Percentiles rank a stretch among this genome's conserved stretches.
Conservation (phyloP, 2,113 vertebrate species). For the Alaudala cheleensis region DNA sequence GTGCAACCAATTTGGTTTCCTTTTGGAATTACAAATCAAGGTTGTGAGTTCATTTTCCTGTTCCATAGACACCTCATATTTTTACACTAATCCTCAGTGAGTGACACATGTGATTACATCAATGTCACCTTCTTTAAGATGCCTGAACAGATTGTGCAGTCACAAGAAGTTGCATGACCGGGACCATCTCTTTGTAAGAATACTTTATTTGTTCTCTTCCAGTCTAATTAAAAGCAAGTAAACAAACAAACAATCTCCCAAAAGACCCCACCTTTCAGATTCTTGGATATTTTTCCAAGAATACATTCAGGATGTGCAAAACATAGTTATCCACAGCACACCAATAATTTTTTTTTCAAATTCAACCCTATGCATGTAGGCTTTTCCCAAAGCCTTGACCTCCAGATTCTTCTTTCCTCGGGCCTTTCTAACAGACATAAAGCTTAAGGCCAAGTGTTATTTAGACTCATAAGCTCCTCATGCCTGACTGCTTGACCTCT, state of each 20-base stretch:
- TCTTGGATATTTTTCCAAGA: neutral
- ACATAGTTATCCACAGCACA: neutral
- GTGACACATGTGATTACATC: neutral
- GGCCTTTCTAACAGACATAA: neutral
- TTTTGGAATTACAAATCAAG: neutral
- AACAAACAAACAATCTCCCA: neutral
- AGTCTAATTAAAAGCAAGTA: neutral
- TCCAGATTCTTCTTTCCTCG: neutral
- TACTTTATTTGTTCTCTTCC: neutral
- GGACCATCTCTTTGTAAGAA: neutral
- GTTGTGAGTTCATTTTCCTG: neutral
- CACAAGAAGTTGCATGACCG: neutral
- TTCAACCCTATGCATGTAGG: neutral
- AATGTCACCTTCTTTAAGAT: neutral
- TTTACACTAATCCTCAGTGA: neutral
- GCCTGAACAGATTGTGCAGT: neutral
- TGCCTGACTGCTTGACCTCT: neutral
- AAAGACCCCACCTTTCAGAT: neutral
- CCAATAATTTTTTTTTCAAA: neutral
- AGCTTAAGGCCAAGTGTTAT: neutral
- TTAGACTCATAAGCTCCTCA: neutral
- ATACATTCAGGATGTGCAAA: neutral
- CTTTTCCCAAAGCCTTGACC: neutral
- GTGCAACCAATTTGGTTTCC: neutral
- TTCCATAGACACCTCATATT: neutral